These are phyloP conservation scores for Osedax frankpressi DNA, from an alignment of 2,888 invertebrate genomes.

Conservation along the genomic window DNA sequence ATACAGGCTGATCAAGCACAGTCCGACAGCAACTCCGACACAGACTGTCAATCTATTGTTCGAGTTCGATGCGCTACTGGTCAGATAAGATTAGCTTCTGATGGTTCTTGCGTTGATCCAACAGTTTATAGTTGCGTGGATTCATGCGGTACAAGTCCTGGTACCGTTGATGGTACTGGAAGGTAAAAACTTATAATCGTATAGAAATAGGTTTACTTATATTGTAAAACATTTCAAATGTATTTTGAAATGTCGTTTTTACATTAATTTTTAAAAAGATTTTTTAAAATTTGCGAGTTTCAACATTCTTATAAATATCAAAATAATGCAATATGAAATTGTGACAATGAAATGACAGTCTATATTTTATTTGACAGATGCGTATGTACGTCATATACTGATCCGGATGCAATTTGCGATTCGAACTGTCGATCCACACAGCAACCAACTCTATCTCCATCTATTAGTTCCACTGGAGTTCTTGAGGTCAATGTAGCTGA, in stretches of 20 bases:
- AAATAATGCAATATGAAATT: too few species aligned
- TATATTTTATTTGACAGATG: constrained; percentile 30
- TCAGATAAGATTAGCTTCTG: constrained; percentile 30
- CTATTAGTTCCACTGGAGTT: constrained; percentile 29
- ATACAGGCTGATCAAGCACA: constrained; percentile 4
- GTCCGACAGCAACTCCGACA: constrained; percentile 21
- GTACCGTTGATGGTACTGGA: constrained; percentile 28
- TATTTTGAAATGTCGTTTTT: too few species aligned
- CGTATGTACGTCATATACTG: constrained; percentile 31
- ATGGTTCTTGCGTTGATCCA: constrained; percentile 30
- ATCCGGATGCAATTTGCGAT: constrained; percentile 34
- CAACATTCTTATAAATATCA: too few species aligned
- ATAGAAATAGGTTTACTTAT: too few species aligned
- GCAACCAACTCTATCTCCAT: constrained; percentile 27
- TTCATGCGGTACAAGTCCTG: constrained; percentile 28
- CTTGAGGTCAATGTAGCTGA: constrained; percentile 29
- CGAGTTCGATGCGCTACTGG: constrained; percentile 30
- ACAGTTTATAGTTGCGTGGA: constrained; percentile 30
- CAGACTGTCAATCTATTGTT: constrained; percentile 38
- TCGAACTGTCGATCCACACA: constrained; percentile 29
- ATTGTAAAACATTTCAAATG: too few species aligned
- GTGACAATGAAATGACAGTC: too few species aligned
- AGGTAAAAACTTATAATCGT: too few species aligned
- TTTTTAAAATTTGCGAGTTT: too few species aligned
- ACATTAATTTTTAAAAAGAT: too few species aligned